Evolutionary conservation across 35 echinoderm and acorn worm species (phyloP).

Genomic region (Apostichopus japonicus): DNA sequence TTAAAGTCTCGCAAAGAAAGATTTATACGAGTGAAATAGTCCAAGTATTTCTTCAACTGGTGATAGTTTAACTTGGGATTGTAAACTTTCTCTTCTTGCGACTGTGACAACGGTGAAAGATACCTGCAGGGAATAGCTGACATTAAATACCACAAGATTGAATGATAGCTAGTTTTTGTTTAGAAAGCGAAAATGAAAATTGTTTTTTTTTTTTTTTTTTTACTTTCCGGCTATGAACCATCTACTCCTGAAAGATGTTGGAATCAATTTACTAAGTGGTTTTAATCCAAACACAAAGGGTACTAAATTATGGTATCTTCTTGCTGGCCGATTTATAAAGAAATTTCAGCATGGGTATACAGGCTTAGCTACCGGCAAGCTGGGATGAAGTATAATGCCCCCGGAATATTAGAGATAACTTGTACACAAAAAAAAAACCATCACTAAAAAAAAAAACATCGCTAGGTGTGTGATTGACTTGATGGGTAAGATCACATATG

Average conservation of each 20-base stretch:
- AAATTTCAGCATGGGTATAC: no score
- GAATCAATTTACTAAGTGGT: conserved; percentile 51
- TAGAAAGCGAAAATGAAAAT: conserved; percentile 40
- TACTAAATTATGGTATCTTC: conserved; percentile 20
- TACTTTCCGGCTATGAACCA: not conserved
- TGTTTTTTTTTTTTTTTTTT: not conserved
- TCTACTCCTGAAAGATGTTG: conserved; percentile 7
- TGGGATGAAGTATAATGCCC: not conserved
- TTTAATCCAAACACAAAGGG: conserved; percentile 44
- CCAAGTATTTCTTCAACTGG: not conserved
- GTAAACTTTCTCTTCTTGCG: not conserved
- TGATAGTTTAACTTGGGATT: not conserved
- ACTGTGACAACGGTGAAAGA: not conserved
- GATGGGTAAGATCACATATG: not conserved
- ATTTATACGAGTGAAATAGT: not conserved
- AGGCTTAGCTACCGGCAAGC: no score
- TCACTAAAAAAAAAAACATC: not conserved
- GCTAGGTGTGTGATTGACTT: not conserved
- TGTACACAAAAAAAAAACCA: no score
- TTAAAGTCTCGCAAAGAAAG: not conserved
- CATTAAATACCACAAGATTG: conserved; percentile 12
- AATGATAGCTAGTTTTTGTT: conserved; percentile 6
- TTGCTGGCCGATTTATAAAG: not conserved
- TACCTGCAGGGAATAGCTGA: not conserved
- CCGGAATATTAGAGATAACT: not conserved